phyloP scores from a whole-genome alignment of 2,888 invertebrate species.

The Idaea biselata region DNA sequence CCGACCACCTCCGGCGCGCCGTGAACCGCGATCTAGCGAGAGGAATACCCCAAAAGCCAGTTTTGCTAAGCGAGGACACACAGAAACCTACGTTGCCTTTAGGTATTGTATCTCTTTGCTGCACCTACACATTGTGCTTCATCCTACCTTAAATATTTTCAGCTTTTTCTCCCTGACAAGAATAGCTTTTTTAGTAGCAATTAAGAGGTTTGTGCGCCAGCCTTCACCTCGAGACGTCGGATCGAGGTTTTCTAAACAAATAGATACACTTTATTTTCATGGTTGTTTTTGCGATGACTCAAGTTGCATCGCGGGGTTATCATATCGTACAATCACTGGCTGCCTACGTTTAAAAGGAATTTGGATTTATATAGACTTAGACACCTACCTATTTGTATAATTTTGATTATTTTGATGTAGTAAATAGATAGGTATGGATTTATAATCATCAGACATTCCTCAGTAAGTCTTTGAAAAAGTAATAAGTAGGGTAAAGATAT shows the following conservation, averaged over 20 bases:
- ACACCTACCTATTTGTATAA: conserved; percentile 4
- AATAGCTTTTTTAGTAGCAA: conserved; percentile 4
- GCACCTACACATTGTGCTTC: conserved; percentile 25
- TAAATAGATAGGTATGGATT: too few relatives aligned
- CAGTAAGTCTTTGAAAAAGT: too few relatives aligned
- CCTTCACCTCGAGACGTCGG: conserved; percentile 25
- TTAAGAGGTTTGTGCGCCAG: conserved; percentile 6
- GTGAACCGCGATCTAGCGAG: conserved; percentile 65
- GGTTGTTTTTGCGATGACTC: conserved; percentile 7
- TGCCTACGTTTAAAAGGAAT: background rate
- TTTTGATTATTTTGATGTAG: background rate
- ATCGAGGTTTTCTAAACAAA: conserved; percentile 8
- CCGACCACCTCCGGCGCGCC: conserved; percentile 50
- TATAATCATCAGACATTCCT: too few relatives aligned
- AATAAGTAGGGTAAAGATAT: too few relatives aligned
- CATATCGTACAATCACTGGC: background rate
- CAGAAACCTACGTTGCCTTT: background rate
- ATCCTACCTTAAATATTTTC: background rate
- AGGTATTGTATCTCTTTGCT: conserved; percentile 8
- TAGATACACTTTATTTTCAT: background rate
- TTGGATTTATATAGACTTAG: background rate
- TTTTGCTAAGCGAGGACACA: conserved; percentile 35
- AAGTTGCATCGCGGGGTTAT: background rate
- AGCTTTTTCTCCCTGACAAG: background rate
- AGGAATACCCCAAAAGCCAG: conserved; percentile 69